phyloP scores from a whole-genome alignment of 1,140 invertebrate species.

The Aphaenogaster rudis region DNA sequence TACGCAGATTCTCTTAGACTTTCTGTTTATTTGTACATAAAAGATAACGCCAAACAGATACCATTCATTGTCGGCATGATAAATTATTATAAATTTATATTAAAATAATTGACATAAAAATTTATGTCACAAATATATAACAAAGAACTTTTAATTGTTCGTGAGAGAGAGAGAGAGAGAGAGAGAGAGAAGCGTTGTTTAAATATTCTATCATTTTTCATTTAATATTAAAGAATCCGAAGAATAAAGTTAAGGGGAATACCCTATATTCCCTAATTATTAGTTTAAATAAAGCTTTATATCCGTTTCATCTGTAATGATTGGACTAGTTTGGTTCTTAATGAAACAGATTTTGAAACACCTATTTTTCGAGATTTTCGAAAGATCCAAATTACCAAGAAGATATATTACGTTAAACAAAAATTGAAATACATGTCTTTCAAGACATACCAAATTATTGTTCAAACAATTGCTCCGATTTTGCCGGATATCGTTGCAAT shows the following conservation, averaged over 20 bases:
- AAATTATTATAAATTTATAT: constrained; percentile 23
- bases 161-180: too few relatives aligned
- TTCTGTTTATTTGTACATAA: constrained; percentile 22
- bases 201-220: constrained; percentile 6
- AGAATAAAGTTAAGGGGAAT: background rate
- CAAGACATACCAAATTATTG: background rate
- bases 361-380: background rate
- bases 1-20: constrained; percentile 17
- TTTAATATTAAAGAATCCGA: background rate
- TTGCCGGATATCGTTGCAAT: too few relatives aligned
- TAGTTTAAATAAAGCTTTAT: background rate
- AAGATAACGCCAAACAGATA: constrained; percentile 17
- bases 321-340: background rate
- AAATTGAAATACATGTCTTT: background rate
- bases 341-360: background rate
- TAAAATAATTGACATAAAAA: background rate
- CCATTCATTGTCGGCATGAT: background rate
- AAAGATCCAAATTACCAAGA: background rate
- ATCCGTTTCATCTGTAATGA: background rate
- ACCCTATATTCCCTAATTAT: background rate
- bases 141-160: background rate
- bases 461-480: background rate
- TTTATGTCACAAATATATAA: background rate
- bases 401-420: background rate
- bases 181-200: background rate